Conservation (phyloP, 2,888 invertebrate genomes). For the Petrolisthes cinctipes region DNA sequence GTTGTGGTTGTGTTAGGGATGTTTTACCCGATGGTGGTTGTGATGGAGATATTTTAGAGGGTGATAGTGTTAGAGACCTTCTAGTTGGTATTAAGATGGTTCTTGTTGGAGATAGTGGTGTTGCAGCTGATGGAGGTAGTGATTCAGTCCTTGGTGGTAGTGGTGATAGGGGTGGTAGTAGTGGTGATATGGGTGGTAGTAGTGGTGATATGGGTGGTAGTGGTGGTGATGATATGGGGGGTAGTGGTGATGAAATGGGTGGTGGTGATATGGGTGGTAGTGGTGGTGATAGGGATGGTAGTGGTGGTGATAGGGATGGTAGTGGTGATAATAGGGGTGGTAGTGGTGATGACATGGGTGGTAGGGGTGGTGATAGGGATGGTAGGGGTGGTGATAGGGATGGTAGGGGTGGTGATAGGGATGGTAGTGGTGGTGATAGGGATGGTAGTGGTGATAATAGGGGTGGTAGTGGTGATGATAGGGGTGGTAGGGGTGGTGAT, state of each 20-base stretch:
- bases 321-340: not conserved
- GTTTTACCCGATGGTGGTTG: no score
- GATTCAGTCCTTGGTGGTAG: not conserved
- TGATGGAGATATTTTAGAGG: not conserved
- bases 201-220: not conserved
- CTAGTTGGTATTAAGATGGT: not conserved
- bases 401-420: not conserved
- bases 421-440: not conserved
- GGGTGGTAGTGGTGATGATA: not conserved
- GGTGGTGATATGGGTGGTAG: not conserved
- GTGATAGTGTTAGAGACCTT: not conserved
- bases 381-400: not conserved
- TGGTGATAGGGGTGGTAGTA: not conserved
- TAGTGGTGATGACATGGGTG: not conserved
- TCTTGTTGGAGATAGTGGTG: not conserved
- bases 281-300: not conserved
- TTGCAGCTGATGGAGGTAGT: not conserved
- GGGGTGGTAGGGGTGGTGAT: not conserved
- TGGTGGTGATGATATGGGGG: not conserved
- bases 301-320: not conserved
- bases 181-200: not conserved
- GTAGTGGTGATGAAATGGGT: not conserved
- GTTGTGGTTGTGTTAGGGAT: no score
- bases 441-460: not conserved
- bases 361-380: not conserved